Conservation (phyloP, 2,113 vertebrate genomes). For the Sprattus sprattus region DNA sequence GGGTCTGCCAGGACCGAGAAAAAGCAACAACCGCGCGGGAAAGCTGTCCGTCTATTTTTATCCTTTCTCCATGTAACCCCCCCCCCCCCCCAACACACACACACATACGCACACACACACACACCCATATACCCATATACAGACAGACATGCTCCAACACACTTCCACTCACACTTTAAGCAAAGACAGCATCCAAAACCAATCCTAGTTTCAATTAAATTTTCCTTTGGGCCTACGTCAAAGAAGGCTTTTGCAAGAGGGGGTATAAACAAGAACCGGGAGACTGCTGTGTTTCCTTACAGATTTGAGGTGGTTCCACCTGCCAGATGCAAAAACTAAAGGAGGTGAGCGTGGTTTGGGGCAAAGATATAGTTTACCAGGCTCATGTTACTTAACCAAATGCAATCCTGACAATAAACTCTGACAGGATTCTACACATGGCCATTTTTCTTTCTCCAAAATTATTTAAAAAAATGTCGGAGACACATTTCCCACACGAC, state of each 20-base stretch:
- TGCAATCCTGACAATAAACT: neutral
- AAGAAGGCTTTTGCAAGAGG: neutral
- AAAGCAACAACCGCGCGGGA: slow-evolving; percentile 51
- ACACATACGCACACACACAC: neutral
- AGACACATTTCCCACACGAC: neutral
- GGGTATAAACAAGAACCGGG: slow-evolving; percentile 18
- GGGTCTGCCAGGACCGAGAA: slow-evolving; percentile 55
- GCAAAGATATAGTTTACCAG: slow-evolving; percentile 10
- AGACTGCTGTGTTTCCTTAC: slow-evolving; percentile 21
- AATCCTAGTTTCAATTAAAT: slow-evolving; percentile 21
- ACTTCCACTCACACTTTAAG: slow-evolving; percentile 1
- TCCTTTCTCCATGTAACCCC: slow-evolving; percentile 41
- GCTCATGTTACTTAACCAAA: neutral
- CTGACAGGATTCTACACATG: neutral
- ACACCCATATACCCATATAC: neutral
- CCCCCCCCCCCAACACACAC: neutral
- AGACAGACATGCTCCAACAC: neutral
- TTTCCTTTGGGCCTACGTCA: neutral
- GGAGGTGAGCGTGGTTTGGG: neutral
- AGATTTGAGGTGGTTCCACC: slow-evolving; percentile 28
- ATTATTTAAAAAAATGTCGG: neutral
- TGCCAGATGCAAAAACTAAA: slow-evolving; percentile 12
- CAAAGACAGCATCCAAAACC: slow-evolving; percentile 21
- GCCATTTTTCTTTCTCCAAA: neutral
- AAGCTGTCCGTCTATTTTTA: slow-evolving; percentile 57